A percentile compares a stretch with the other conserved stretches of the same genome.
Conservation (phyloP, 2,797 vertebrate genomes). For the Thripadectes ignobilis region DNA sequence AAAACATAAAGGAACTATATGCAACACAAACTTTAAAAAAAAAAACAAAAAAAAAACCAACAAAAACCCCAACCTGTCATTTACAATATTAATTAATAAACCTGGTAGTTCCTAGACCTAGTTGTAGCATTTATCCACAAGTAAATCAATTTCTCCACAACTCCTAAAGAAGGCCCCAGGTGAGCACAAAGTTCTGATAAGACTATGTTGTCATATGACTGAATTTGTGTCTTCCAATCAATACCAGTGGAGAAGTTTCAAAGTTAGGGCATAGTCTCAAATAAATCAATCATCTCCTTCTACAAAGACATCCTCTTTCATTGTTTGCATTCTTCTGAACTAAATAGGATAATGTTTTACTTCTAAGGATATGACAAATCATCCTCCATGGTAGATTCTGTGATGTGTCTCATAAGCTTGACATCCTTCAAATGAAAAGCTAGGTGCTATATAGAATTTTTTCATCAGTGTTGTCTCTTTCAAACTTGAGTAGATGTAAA, state of each 20-base stretch:
- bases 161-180: not conserved
- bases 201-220: too few species aligned
- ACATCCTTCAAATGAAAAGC: not conserved
- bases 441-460: not conserved
- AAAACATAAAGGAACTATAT: not conserved
- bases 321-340: not conserved
- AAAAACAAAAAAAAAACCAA: too few species aligned
- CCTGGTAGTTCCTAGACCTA: not conserved
- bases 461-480: not conserved
- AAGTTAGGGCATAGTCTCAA: not conserved
- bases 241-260: not conserved
- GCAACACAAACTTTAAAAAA: accelerated
- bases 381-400: not conserved
- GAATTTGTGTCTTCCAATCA: not conserved
- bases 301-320: not conserved
- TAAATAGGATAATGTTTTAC: not conserved
- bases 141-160: not conserved
- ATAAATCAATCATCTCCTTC: not conserved
- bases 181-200: not conserved
- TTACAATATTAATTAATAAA: not conserved
- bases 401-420: not conserved
- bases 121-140: not conserved
- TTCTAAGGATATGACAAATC: not conserved
- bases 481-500: not conserved
- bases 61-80: not conserved